Evolutionary conservation across 2,888 invertebrate species (phyloP).

Genomic region (Perithous albicinctus): DNA sequence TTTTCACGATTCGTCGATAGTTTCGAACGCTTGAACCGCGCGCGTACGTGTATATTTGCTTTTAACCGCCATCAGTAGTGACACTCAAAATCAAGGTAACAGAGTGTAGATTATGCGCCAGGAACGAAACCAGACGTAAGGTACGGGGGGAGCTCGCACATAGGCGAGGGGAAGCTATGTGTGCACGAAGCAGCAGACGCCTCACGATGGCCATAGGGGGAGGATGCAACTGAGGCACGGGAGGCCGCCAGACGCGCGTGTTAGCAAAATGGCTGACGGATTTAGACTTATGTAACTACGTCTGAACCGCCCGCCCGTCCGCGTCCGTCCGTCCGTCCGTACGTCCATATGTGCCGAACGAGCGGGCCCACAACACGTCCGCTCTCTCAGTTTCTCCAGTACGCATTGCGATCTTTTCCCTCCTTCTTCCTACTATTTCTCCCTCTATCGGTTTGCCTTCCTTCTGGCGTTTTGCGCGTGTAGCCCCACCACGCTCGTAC

Average conservation of each 20-base stretch:
- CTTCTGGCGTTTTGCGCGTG: constrained; percentile 40
- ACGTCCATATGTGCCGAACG: constrained; percentile 73
- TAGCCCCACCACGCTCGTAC: constrained; percentile 21
- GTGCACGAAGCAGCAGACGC: constrained; percentile 9
- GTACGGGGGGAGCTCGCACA: neutral
- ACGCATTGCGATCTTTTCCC: neutral
- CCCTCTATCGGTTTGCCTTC: constrained; percentile 38
- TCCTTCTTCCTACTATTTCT: constrained; percentile 38
- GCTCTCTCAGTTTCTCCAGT: constrained; percentile 40
- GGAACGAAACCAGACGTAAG: constrained; percentile 51
- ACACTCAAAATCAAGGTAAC: constrained; percentile 72
- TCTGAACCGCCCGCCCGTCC: constrained; percentile 38
- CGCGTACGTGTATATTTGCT: constrained; percentile 43
- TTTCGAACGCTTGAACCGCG: constrained; percentile 45
- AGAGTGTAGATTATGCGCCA: constrained; percentile 11
- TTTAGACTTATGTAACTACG: constrained; percentile 81
- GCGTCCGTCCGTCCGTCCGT: constrained; percentile 30
- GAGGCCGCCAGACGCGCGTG: constrained; percentile 72
- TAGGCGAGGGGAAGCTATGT: constrained; percentile 17
- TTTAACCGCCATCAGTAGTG: constrained; percentile 73
- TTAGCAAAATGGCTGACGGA: constrained; percentile 83
- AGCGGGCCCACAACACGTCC: constrained; percentile 67
- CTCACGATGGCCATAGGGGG: constrained; percentile 1
- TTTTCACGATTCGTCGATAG: neutral
- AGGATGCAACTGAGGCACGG: constrained; percentile 61